Percentiles rank a stretch among this genome's conserved stretches.
Evolutionary conservation across 2,888 invertebrate genomes (phyloP).

Genomic region (Priocnemis perturbator): DNA sequence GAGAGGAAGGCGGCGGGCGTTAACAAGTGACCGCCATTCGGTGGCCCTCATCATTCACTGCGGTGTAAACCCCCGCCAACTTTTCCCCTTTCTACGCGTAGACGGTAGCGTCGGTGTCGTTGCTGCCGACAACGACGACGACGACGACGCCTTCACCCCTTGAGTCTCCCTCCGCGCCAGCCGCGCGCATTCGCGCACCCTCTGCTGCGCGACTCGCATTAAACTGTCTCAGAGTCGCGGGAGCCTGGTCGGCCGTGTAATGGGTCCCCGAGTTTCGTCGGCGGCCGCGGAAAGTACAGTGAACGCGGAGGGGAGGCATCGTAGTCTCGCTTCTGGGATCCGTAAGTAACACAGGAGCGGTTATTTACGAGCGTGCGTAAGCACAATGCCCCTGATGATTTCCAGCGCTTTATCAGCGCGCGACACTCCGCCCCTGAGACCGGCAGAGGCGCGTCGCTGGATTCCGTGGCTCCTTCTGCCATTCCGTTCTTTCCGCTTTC

Average conservation of each 20-base stretch:
- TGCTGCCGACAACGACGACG: not conserved
- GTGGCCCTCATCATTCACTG: conserved; percentile 36
- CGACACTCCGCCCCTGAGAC: conserved; percentile 36
- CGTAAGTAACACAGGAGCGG: conserved; percentile 35
- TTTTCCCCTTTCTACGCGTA: conserved; percentile 7
- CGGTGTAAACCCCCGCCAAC: conserved; percentile 23
- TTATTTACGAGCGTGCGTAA: conserved; percentile 49
- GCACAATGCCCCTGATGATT: conserved; percentile 46
- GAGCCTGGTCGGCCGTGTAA: conserved; percentile 43
- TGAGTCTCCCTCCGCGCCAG: not conserved
- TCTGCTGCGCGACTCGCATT: conserved; percentile 29
- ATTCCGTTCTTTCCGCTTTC: conserved; percentile 13
- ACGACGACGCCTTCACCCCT: not conserved
- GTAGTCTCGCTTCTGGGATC: conserved; percentile 33
- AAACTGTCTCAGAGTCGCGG: conserved; percentile 36
- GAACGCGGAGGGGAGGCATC: not conserved
- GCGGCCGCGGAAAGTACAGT: not conserved
- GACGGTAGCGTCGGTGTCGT: no score
- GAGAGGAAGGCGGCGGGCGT: conserved; percentile 1
- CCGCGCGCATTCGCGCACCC: conserved; percentile 15
- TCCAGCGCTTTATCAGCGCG: conserved; percentile 45
- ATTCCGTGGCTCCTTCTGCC: conserved; percentile 16
- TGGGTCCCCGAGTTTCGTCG: conserved; percentile 18
- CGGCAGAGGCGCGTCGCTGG: conserved; percentile 11
- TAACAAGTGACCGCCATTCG: conserved; percentile 44